phyloP scores from a whole-genome alignment of 1,140 invertebrate genomes.

The Camponotus pennsylvanicus region DNA sequence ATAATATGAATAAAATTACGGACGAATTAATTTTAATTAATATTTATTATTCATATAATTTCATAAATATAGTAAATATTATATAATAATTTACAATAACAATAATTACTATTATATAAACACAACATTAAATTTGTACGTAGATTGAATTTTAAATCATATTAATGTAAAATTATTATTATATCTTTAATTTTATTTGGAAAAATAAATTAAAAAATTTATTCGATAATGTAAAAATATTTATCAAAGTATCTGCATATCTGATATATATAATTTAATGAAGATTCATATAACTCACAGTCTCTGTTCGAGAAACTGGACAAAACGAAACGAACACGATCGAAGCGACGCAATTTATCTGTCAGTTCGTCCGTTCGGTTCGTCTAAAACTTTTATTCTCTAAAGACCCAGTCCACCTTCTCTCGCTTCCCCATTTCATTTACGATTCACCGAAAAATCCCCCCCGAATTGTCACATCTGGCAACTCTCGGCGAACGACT shows the following conservation, averaged over 20 bases:
- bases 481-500: background rate
- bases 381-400: conserved; percentile 22
- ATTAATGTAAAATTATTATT: too few relatives aligned
- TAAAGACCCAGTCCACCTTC: background rate
- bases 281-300: background rate
- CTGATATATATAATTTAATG: too few relatives aligned
- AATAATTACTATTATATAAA: background rate
- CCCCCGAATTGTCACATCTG: background rate
- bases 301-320: background rate
- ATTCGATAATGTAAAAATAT: background rate
- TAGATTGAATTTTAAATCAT: background rate
- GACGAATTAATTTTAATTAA: background rate
- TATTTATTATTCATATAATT: background rate
- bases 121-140: background rate
- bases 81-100: background rate
- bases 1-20: background rate
- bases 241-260: background rate
- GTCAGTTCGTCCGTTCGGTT: conserved; percentile 23
- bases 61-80: background rate
- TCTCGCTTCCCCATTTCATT: background rate
- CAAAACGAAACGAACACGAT: background rate
- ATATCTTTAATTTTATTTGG: background rate
- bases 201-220: background rate
- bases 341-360: conserved; percentile 1
- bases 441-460: conserved; percentile 19